phyloP scores from a whole-genome alignment of 2,888 invertebrate species.

The Meghimatium bilineatum region DNA sequence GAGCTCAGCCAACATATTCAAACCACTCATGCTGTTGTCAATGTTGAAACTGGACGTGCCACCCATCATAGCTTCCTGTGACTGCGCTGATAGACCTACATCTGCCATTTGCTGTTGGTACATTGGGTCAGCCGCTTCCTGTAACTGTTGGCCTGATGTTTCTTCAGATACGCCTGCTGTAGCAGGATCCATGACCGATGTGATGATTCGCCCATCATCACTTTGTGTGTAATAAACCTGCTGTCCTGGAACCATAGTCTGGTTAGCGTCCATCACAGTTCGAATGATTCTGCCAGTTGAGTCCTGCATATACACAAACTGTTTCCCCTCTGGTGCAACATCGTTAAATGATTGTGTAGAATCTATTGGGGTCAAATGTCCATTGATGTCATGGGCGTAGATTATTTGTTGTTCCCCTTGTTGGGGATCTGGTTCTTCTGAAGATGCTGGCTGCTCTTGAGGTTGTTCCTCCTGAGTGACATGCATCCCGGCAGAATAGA shows the following conservation, averaged over 20 bases:
- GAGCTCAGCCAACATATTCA: slow-evolving; percentile 48
- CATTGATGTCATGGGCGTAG: slow-evolving; percentile 47
- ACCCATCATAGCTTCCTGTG: slow-evolving; percentile 15
- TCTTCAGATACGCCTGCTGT: slow-evolving; percentile 35
- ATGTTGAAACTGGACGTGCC: slow-evolving; percentile 30
- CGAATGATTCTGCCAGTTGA: slow-evolving; percentile 47
- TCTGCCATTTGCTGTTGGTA: slow-evolving; percentile 6
- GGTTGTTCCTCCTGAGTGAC: background rate
- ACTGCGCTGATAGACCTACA: background rate
- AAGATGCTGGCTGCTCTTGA: background rate
- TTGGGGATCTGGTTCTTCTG: slow-evolving; percentile 8
- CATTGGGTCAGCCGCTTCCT: slow-evolving; percentile 13
- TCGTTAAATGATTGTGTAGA: slow-evolving; percentile 46
- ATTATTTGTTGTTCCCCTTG: slow-evolving; percentile 46
- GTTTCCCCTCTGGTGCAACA: slow-evolving; percentile 45
- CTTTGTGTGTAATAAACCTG: slow-evolving; percentile 50
- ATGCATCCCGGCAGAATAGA: slow-evolving; percentile 32
- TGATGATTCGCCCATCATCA: slow-evolving; percentile 49
- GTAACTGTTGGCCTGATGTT: slow-evolving; percentile 17
- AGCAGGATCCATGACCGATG: slow-evolving; percentile 50
- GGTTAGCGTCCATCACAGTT: slow-evolving; percentile 49
- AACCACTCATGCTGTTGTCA: slow-evolving; percentile 47
- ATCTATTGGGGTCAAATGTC: slow-evolving; percentile 48
- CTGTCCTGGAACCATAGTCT: slow-evolving; percentile 49
- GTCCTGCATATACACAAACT: slow-evolving; percentile 51